phyloP scores from a whole-genome alignment of 2,888 invertebrate genomes.

The Lithophane ornitopus region DNA sequence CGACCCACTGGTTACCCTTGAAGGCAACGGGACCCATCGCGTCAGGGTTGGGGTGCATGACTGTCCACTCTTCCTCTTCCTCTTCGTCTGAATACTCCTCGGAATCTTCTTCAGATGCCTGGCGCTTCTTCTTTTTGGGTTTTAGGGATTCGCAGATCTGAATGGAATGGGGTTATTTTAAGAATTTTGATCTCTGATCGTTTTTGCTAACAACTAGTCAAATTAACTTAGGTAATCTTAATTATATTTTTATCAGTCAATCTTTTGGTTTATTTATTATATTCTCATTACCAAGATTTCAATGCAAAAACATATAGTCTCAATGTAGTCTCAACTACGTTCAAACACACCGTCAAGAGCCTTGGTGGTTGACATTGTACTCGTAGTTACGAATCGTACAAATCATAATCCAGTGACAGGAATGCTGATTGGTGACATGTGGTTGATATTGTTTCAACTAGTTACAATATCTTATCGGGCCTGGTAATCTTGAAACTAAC shows the following conservation, averaged over 20 bases:
- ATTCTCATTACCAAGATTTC: not conserved
- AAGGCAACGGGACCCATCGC: constrained; percentile 98
- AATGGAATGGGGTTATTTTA: not conserved
- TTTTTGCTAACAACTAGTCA: not conserved
- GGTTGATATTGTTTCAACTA: not conserved
- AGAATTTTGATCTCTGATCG: not conserved
- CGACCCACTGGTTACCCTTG: constrained; percentile 97
- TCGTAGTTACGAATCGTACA: not conserved
- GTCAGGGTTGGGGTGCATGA: constrained; percentile 94
- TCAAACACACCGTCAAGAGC: not conserved
- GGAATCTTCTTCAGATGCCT: constrained; percentile 77
- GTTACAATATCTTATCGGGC: not conserved
- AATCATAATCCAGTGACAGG: constrained; percentile 1
- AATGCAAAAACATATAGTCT: not conserved
- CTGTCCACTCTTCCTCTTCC: constrained; percentile 92
- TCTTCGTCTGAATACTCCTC: constrained; percentile 88
- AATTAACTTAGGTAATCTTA: not conserved
- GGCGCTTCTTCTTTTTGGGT: constrained; percentile 81
- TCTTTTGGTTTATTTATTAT: too few relatives aligned
- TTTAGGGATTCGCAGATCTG: constrained; percentile 96
- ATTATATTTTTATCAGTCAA: not conserved
- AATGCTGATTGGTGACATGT: constrained; percentile 12
- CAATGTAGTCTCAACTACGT: not conserved
- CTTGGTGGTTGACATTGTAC: constrained; percentile 7
- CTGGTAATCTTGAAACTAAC: not conserved